Evolutionary conservation across 2,113 vertebrate genomes (phyloP), one percentile per base, ranked within the genome.

Genomic region (Corythoichthys intestinalis): DNA sequence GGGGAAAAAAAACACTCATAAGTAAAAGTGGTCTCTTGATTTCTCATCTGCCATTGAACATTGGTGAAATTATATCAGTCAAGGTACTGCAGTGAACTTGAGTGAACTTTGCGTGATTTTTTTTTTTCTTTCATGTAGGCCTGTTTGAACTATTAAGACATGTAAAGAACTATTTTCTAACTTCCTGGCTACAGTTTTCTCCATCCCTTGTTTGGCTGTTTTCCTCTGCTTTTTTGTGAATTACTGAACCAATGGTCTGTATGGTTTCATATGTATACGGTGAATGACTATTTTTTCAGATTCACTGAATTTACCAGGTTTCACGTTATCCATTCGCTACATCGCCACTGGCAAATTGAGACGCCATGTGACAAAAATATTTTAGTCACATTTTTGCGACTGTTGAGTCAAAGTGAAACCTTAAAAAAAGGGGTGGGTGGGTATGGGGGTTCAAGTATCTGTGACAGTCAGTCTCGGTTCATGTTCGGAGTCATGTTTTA

Each of bases 81-180:
- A 17, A 15, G 8, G 12, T 56, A 56, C 50, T 53, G n/a, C 0
- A 59, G 13, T 71, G 59, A 48, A 66, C 38, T 52, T 66, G 7
- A 39, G n/a, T 17, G 58, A 39, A 34, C 39, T 67, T 65, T 17
- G 14, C 2, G 2, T 64, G 11, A 52, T 44, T 28, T 34, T 59
- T 6, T 6, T 39, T 66, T 14, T 2, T 34, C 15, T 37, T 61
- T 14, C 39, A 15, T 38, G 37, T 20, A 54, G 52, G 65, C 59
- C 67, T 50, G 44, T 71, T 72, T 11, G 66, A 9, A 35, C 66
- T 58, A 66, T 81, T 70, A 6, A 28, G 12, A 14, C 71, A 48
- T 39, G 65, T 74, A 69, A 28, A 76, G 67, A 64, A 82, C 79
- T 86, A 34, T 88, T 86, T 77, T 86, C 80, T 50, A 3, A 38